Evolutionary conservation across 2,113 vertebrate genomes (phyloP).

Genomic region (Oreotragus oreotragus): DNA sequence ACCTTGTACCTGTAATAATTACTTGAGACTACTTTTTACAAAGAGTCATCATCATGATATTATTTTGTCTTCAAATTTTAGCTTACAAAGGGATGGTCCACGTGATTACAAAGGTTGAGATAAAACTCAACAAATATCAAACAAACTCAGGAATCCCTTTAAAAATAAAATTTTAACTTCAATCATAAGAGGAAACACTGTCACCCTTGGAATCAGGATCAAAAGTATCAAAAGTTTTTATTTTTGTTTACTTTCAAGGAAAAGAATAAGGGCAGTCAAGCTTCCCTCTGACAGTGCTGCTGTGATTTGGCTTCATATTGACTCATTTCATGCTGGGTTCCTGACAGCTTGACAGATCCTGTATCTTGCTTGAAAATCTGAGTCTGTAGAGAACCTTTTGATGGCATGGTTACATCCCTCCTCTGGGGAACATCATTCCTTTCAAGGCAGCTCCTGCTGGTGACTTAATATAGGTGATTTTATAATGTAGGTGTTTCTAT

Average conservation of each 20-base stretch:
- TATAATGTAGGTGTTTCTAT: not conserved
- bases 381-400: not conserved
- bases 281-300: not conserved
- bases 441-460: not conserved
- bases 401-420: not conserved
- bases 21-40: not conserved
- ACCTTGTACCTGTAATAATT: not conserved
- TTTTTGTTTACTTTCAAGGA: slow-evolving; percentile 40
- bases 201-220: not conserved
- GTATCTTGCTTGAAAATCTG: not conserved
- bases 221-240: not conserved
- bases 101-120: not conserved
- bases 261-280: not conserved
- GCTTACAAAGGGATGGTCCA: not conserved
- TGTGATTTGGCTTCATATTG: not conserved
- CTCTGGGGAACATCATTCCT: not conserved
- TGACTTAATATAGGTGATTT: not conserved
- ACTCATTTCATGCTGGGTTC: slow-evolving; percentile 27
- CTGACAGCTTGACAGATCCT: slow-evolving; percentile 33
- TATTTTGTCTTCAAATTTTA: not conserved
- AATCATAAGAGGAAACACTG: not conserved
- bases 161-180: slow-evolving; percentile 40
- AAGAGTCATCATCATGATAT: not conserved
- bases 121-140: not conserved
- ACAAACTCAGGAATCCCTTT: not conserved